Base-by-base conservation (phyloP, 2,113 vertebrate species). In the Aphelocoma coerulescens region DNA sequence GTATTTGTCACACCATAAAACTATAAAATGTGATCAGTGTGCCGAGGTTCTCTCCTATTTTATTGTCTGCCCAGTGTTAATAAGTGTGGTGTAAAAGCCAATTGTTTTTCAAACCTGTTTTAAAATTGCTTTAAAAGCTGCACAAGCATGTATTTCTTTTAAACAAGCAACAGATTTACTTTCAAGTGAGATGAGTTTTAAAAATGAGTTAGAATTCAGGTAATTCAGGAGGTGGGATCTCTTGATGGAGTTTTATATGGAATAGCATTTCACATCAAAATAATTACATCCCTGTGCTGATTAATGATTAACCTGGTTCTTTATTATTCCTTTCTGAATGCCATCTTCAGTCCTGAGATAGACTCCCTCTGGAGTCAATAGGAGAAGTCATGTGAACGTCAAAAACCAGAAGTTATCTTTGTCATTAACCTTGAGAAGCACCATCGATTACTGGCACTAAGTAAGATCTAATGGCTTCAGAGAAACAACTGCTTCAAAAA, bases 401-500 rank as follows among this genome's bases (percentile, higher is more conserved):
- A 96, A 92, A 94, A 95, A 4, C 19, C 2, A 21, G 85, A 94
- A 94, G 79, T 88, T 92, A 74, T 93, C 93, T 91, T 63, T 91
- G 88, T 94, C 93, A 96, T 95, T 96, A 96, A 96, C 95, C 96
- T 96, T 93, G 93, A 96, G 88, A 88, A 96, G 94, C 91, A 81
- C 76, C 93, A 96, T 95, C 0, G 90, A 91, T 92, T 93, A 9
- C 73, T 26, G 76, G 79, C 85, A 93, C 76, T 91, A 73, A 93
- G 91, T 66, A 71, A 91, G 93, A 93, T 67, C 93, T 93, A 92
- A 95, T 39, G 91, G 85, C 76, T 72, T 49, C 46, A 87, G 68
- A 95, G 82, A 59, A 96, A 84, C 80, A 95, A 94, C 76, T 78
- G 72, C 93, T 93, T 54, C 88, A 75, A 89, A 94, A 93, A 91